Evolutionary conservation across 1,140 invertebrate genomes (phyloP), one percentile per base, ranked within the genome.

Genomic region (Drosophila albomicans): DNA sequence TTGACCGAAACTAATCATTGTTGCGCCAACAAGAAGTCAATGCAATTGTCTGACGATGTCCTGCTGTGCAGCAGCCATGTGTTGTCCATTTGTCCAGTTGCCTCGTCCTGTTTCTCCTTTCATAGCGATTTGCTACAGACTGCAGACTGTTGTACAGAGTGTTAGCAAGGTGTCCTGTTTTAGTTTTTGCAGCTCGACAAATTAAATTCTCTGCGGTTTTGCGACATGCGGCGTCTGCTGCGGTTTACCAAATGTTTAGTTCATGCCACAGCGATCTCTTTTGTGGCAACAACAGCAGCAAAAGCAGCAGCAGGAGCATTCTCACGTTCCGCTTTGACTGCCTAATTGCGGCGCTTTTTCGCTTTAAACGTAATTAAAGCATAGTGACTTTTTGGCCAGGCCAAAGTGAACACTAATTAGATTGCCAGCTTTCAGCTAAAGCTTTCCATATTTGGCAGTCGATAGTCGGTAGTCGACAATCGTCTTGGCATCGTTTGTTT

Each of bases 1-100:
- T 86, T 89, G 77, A 91, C 89, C 89, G 89, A 91, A 91, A 84
- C 89, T 89, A 91, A 91, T 91, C 85, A 91, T 91, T 91, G 89
- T 91, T 91, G 89, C 69, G 75, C 82, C 89, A 91, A 91, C 89
- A 91, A 91, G 78, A 86, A 87, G 82, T 86, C 84, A 85, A 74
- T 73, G 81, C 68, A 72, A 25, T 74, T 84, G 72, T 81, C 25
- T 52, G 20, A 25, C 43, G 67, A 74, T 62, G 63, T 85, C 85
- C 85, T 85, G 85, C 86, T 81, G 85, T 46, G 82, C 58, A 30
- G 10, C 35, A 28, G 56, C 64, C 84, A 88, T 88, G 78, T 87
- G 84, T 88, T 79, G 61, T 16, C 16, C 16, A 16, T 16, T 69
- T 75, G 72, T 54, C 28, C 30, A 15, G 81, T 85, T 77, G 62